phyloP scores from a whole-genome alignment of 2,113 vertebrate genomes.

The Lasiurus borealis region DNA sequence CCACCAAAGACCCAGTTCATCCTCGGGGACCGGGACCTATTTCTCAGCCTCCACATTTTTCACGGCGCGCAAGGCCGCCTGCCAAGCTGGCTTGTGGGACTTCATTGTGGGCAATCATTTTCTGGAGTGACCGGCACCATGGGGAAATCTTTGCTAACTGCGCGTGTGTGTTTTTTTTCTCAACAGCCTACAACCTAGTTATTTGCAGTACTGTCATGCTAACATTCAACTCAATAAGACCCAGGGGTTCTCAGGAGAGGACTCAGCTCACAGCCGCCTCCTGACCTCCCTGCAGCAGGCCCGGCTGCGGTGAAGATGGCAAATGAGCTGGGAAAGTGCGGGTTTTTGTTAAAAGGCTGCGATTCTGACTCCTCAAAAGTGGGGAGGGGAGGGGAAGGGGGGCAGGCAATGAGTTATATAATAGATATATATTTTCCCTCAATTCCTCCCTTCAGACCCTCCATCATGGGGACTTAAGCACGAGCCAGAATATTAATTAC shows the following conservation, averaged over 20 bases:
- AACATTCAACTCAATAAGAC: conserved; percentile 91
- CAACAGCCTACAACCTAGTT: conserved; percentile 84
- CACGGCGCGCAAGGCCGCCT: conserved; percentile 79
- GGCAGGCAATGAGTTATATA: conserved; percentile 85
- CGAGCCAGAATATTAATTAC: conserved; percentile 91
- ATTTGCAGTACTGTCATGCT: conserved; percentile 91
- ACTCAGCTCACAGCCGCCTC: conserved; percentile 90
- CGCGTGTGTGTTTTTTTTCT: neutral
- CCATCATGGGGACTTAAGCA: conserved; percentile 89
- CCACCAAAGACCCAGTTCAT: conserved; percentile 70
- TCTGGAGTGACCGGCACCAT: conserved; percentile 90
- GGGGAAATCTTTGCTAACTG: conserved; percentile 91
- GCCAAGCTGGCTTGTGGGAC: conserved; percentile 85
- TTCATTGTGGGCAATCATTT: conserved; percentile 89
- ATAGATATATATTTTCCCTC: conserved; percentile 86
- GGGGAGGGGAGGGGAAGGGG: neutral
- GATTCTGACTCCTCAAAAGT: conserved; percentile 83
- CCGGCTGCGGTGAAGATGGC: conserved; percentile 86
- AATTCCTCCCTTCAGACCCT: conserved; percentile 84
- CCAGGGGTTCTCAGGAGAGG: conserved; percentile 88
- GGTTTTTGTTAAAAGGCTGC: conserved; percentile 83
- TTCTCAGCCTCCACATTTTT: conserved; percentile 81
- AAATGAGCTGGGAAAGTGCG: conserved; percentile 90
- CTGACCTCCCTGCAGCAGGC: conserved; percentile 87
- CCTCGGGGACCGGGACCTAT: conserved; percentile 68